A percentile compares a stretch with the other conserved stretches of the same genome.
Evolutionary conservation across 1,140 invertebrate genomes (phyloP).

Genomic region (Polypedilum pembai): DNA sequence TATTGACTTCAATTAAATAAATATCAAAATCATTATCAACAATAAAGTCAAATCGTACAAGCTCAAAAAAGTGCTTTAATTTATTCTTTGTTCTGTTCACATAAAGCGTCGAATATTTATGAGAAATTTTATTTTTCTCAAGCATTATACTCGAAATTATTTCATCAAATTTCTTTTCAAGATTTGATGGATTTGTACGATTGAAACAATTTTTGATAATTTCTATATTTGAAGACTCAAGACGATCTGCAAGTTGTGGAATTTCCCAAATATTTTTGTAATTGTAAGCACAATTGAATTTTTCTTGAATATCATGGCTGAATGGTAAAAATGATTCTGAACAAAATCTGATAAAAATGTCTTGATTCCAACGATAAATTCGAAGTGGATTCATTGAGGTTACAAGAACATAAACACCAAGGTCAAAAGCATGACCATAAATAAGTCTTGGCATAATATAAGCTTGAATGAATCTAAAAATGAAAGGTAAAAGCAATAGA

Average conservation of each 20-base stretch:
- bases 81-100: not conserved
- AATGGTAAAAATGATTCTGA: not conserved
- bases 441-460: not conserved
- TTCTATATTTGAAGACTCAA: not conserved
- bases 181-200: not conserved
- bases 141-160: not conserved
- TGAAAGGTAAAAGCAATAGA: no score
- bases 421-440: not conserved
- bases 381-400: not conserved
- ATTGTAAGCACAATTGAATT: not conserved
- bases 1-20: not conserved
- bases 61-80: not conserved
- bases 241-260: not conserved
- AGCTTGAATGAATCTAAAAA: not conserved
- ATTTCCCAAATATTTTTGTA: not conserved
- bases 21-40: not conserved
- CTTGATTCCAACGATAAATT: not conserved
- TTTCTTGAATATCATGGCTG: not conserved
- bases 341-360: not conserved
- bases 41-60: not conserved
- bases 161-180: not conserved
- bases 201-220: not conserved
- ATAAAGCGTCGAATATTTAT: not conserved
- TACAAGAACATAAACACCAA: not conserved
- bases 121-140: not conserved